These are phyloP conservation scores for Eira barbara DNA, from an alignment of 2,113 vertebrate genomes.

Conservation along the genomic window DNA sequence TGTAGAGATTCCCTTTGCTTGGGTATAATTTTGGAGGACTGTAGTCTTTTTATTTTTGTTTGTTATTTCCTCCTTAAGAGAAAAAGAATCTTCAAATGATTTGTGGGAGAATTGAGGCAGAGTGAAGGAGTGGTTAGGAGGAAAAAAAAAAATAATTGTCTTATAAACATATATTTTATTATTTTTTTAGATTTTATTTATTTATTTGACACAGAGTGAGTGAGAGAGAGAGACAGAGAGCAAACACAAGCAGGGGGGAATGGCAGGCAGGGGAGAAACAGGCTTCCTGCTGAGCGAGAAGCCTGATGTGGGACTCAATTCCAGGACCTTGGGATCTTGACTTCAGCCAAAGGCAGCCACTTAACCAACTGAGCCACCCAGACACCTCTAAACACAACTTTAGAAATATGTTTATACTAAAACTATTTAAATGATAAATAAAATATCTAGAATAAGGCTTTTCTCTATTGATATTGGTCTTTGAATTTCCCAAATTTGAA, in stretches of 20 bases:
- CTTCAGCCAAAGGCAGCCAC: no score
- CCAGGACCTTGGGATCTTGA: no score
- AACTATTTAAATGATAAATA: not conserved
- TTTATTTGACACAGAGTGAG: no score
- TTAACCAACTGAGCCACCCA: no score
- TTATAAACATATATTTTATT: not conserved
- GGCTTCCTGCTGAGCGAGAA: no score
- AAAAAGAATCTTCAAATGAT: not conserved
- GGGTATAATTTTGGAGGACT: not conserved
- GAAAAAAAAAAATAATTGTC: conserved; percentile 17
- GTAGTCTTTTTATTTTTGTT: not conserved
- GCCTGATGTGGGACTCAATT: no score
- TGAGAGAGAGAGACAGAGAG: no score
- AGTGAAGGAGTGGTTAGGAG: not conserved
- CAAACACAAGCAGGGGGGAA: no score
- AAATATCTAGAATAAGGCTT: not conserved
- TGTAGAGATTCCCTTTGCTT: not conserved
- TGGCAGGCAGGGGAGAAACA: no score
- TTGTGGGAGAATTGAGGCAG: not conserved
- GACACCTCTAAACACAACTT: not conserved
- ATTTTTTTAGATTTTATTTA: no score
- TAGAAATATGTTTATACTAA: not conserved
- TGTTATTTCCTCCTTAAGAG: not conserved
- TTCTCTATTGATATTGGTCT: not conserved
- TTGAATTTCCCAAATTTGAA: not conserved